These are phyloP conservation scores for Bursaphelenchus okinawaensis DNA, from an alignment of 2,888 invertebrate species.

Conservation along the genomic window DNA sequence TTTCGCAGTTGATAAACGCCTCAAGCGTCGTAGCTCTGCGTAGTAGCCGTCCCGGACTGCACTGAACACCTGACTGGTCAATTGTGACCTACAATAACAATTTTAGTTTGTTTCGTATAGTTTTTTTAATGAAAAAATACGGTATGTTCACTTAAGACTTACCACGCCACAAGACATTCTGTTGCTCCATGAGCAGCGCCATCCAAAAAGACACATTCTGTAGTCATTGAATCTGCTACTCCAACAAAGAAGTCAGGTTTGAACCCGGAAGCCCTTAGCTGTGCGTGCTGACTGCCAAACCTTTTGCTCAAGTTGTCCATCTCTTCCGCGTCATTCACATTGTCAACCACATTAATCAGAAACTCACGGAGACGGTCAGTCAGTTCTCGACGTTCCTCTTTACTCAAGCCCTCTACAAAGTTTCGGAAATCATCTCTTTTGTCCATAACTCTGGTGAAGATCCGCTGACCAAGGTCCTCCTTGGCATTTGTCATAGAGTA, in stretches of 20 bases:
- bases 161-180: slow-evolving; percentile 49
- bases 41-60: slow-evolving; percentile 46
- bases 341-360: slow-evolving; percentile 34
- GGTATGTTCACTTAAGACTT: background rate
- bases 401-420: slow-evolving; percentile 11
- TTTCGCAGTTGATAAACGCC: slow-evolving; percentile 32
- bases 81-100: slow-evolving; percentile 28
- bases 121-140: slow-evolving; percentile 3
- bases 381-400: slow-evolving; percentile 32
- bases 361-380: slow-evolving; percentile 38
- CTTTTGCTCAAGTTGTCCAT: slow-evolving; percentile 36
- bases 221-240: slow-evolving; percentile 48
- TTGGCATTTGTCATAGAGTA: slow-evolving; percentile 46
- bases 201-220: slow-evolving; percentile 50
- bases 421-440: slow-evolving; percentile 15
- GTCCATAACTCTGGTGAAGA: slow-evolving; percentile 41
- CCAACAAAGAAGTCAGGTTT: slow-evolving; percentile 50
- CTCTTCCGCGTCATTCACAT: slow-evolving; percentile 35
- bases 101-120: background rate
- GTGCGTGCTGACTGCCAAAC: slow-evolving; percentile 41
- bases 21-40: slow-evolving; percentile 37
- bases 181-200: slow-evolving; percentile 42
- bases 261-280: slow-evolving; percentile 39
- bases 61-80: slow-evolving; percentile 38
- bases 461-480: slow-evolving; percentile 48